Conservation (phyloP, 2,113 vertebrate species). For the Takifugu bimaculatus region DNA sequence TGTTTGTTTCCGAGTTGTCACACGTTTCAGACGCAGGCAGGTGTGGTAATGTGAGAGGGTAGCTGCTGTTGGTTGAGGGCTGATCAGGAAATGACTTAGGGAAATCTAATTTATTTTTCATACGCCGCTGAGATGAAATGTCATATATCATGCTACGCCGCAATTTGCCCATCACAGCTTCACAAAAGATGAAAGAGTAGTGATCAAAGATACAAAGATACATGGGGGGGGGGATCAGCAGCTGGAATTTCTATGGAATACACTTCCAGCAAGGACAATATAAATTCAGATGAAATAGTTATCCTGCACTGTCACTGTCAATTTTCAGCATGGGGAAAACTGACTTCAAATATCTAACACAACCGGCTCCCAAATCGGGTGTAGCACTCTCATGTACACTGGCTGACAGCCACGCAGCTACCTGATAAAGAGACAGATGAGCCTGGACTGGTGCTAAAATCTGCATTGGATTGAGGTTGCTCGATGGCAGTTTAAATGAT, state of each 20-base stretch:
- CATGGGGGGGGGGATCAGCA: constrained; percentile 30
- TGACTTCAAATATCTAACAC: constrained; percentile 25
- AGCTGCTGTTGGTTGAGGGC: not conserved
- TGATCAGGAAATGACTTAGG: constrained; percentile 65
- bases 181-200: constrained; percentile 68
- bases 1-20: constrained; percentile 15
- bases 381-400: not conserved
- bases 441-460: too few relatives aligned
- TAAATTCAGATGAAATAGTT: constrained; percentile 53
- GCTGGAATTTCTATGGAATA: constrained; percentile 46
- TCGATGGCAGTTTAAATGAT: too few relatives aligned
- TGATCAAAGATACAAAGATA: constrained; percentile 59
- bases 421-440: constrained; percentile 4
- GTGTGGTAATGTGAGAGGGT: constrained; percentile 34
- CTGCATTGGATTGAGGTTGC: too few relatives aligned
- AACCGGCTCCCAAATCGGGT: not conserved
- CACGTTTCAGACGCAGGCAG: constrained; percentile 25
- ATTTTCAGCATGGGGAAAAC: constrained; percentile 26
- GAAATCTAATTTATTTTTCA: constrained; percentile 76
- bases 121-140: constrained; percentile 63
- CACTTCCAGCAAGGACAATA: constrained; percentile 53
- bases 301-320: constrained; percentile 36
- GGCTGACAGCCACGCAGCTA: not conserved
- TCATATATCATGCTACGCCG: constrained; percentile 64
- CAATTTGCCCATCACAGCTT: constrained; percentile 50